These are phyloP conservation scores for Sebastiscus albofasciatus DNA, from an alignment of 2,797 vertebrate genomes.

Conservation along the genomic window DNA sequence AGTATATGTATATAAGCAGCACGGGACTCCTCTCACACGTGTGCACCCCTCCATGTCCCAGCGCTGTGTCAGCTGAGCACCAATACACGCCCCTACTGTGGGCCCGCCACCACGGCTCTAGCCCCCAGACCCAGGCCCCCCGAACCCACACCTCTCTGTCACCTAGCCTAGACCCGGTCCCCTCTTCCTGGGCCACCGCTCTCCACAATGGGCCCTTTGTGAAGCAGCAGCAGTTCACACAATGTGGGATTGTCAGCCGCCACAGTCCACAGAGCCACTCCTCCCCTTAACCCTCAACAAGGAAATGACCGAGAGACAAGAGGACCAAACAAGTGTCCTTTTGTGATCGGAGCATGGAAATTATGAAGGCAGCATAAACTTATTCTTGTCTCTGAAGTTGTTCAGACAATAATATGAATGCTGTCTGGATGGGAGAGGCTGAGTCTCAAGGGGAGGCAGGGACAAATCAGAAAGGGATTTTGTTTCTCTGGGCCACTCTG, in stretches of 20 bases:
- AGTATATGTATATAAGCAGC: slow-evolving; percentile 19
- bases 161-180: slow-evolving; percentile 71
- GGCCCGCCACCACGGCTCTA: slow-evolving; percentile 33
- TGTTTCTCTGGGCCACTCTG: slow-evolving; percentile 20
- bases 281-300: slow-evolving; percentile 69
- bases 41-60: slow-evolving; percentile 25
- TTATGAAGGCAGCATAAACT: slow-evolving; percentile 70
- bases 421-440: slow-evolving; percentile 48
- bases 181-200: slow-evolving; percentile 64
- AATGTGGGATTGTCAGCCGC: slow-evolving; percentile 77
- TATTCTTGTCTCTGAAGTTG: slow-evolving; percentile 61
- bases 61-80: slow-evolving; percentile 35
- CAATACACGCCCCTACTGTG: slow-evolving; percentile 22
- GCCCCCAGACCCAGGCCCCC: slow-evolving; percentile 64
- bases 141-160: slow-evolving; percentile 70
- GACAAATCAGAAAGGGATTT: slow-evolving; percentile 49
- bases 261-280: slow-evolving; percentile 72
- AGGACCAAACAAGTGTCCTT: slow-evolving; percentile 70
- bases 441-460: slow-evolving; percentile 29
- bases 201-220: slow-evolving; percentile 82
- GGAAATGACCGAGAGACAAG: slow-evolving; percentile 73
- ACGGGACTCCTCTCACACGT: slow-evolving; percentile 49
- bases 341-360: slow-evolving; percentile 69
- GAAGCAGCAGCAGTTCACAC: slow-evolving; percentile 68
- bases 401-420: slow-evolving; percentile 58